phyloP scores from a whole-genome alignment of 2,888 invertebrate genomes.

The Gandaritis pyraliata region DNA sequence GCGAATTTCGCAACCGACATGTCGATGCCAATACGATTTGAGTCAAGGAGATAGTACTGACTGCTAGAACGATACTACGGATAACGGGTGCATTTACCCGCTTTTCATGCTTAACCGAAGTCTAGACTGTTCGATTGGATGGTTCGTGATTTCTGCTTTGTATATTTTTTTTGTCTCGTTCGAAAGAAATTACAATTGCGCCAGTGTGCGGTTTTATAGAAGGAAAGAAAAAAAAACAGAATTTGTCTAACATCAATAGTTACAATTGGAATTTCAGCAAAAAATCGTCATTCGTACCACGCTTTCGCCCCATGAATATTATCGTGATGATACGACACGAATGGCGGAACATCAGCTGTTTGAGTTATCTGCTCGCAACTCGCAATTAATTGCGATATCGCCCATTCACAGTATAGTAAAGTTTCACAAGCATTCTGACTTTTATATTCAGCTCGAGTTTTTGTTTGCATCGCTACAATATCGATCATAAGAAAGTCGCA shows the following conservation, averaged over 20 bases:
- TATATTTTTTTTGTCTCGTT: conserved; percentile 39
- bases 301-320: conserved; percentile 72
- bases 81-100: conserved; percentile 60
- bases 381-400: conserved; percentile 69
- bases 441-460: conserved; percentile 39
- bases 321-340: conserved; percentile 68
- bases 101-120: conserved; percentile 59
- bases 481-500: conserved; percentile 35
- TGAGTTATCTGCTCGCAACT: conserved; percentile 63
- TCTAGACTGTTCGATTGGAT: conserved; percentile 49
- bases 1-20: conserved; percentile 71
- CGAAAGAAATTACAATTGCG: not conserved
- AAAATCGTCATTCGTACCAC: conserved; percentile 51
- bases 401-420: conserved; percentile 61
- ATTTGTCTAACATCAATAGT: conserved; percentile 15
- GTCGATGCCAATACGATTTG: conserved; percentile 69
- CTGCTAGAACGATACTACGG: conserved; percentile 63
- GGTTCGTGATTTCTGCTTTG: conserved; percentile 41
- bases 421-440: conserved; percentile 56
- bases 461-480: conserved; percentile 21
- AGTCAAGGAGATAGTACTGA: conserved; percentile 70
- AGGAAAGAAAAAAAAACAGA: not conserved
- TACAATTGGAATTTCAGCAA: conserved; percentile 35
- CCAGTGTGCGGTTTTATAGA: not conserved
- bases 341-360: conserved; percentile 76